Evolutionary conservation across 1,140 invertebrate species (phyloP).

Genomic region (Apis mellifera): Amel_HAv3.1 CM009940.2:10644501-10645000

Average conservation of each 20-base stretch:
- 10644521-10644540: background rate
- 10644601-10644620: too few species aligned
- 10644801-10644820: conserved; percentile 69
- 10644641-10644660: background rate
- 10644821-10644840: conserved; percentile 60
- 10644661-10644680: too few species aligned
- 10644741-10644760: conserved; percentile 70
- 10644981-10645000: conserved; percentile 44
- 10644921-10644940: conserved; percentile 64
- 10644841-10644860: conserved; percentile 72
- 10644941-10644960: conserved; percentile 69
- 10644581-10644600: too few species aligned
- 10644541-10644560: too few species aligned
- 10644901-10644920: conserved; percentile 67
- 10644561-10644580: too few species aligned
- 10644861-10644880: conserved; percentile 66
- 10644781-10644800: conserved; percentile 71
- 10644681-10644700: too few species aligned
- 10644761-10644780: conserved; percentile 76
- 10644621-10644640: too few species aligned
- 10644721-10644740: too few species aligned
- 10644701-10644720: background rate
- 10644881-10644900: conserved; percentile 64
- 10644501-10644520: too few species aligned
- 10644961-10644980: conserved; percentile 55